phyloP scores from a whole-genome alignment of 2,888 invertebrate species.

The Pammene aurita region DNA sequence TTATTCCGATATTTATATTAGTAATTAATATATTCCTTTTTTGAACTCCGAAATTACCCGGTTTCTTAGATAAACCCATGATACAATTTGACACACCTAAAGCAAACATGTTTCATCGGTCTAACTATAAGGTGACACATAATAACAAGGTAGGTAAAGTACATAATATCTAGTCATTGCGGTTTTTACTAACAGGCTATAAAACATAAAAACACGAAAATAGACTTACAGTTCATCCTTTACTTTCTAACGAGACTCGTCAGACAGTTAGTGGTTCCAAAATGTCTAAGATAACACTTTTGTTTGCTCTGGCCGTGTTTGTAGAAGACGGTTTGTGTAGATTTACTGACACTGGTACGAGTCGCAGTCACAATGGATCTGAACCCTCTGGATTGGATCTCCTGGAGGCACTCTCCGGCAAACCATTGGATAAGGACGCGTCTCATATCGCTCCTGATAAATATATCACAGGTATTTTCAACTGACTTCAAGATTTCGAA shows the following conservation, averaged over 20 bases:
- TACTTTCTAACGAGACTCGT: not conserved
- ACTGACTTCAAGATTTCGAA: too few relatives aligned
- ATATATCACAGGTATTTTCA: constrained; percentile 20
- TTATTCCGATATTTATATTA: too few relatives aligned
- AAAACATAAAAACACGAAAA: not conserved
- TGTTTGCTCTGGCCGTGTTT: not conserved
- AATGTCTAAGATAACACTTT: not conserved
- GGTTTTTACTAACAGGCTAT: not conserved
- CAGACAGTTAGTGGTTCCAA: not conserved
- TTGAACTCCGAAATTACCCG: too few relatives aligned
- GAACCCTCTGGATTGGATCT: not conserved
- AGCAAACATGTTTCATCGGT: too few relatives aligned
- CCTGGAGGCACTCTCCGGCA: not conserved
- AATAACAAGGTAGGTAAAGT: too few relatives aligned
- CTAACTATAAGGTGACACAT: too few relatives aligned
- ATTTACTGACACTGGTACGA: not conserved
- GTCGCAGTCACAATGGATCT: not conserved
- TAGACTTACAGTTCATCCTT: not conserved
- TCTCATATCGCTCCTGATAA: constrained; percentile 12
- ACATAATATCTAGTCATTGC: too few relatives aligned
- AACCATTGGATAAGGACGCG: not conserved
- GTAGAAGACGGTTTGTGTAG: not conserved
- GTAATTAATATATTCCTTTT: too few relatives aligned
- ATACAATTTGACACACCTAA: too few relatives aligned
- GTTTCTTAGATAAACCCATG: too few relatives aligned